Evolutionary conservation across 2,113 vertebrate species (phyloP).

Genomic region (Paraplagusia blochii): DNA sequence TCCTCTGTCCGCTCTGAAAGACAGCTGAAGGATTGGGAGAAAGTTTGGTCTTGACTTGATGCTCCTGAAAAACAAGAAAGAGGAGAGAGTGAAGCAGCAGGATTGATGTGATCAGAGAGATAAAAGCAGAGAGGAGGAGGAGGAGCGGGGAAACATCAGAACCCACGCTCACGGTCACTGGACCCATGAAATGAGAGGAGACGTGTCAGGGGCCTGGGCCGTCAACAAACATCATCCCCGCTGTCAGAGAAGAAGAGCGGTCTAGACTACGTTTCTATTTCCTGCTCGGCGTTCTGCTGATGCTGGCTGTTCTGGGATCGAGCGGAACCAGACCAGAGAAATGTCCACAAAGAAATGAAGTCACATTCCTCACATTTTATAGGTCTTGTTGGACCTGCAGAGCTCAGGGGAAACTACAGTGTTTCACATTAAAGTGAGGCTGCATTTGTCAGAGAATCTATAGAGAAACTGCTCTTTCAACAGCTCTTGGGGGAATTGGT

Average conservation of each 20-base stretch:
- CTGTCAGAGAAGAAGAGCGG: constrained; percentile 27
- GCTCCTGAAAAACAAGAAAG: constrained; percentile 72
- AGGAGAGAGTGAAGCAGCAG: neutral
- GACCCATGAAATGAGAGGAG: constrained; percentile 50
- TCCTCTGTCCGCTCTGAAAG: constrained; percentile 85
- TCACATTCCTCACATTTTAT: neutral
- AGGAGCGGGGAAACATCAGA: constrained; percentile 1
- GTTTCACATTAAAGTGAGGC: constrained; percentile 1
- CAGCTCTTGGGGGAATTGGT: constrained; percentile 12
- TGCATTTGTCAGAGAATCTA: neutral
- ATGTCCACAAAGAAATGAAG: neutral
- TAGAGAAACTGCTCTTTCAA: constrained; percentile 9
- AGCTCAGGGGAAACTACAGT: neutral
- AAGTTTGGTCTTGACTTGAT: constrained; percentile 84
- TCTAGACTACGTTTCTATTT: constrained; percentile 7
- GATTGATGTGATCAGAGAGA: constrained; percentile 13
- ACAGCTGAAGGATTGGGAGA: constrained; percentile 90
- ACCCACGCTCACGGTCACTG: constrained; percentile 1
- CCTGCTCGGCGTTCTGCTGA: constrained; percentile 38
- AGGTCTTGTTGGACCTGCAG: neutral
- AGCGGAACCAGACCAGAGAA: constrained; percentile 3
- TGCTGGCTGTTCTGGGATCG: constrained; percentile 10
- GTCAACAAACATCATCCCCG: constrained; percentile 43
- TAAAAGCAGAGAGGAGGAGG: constrained; percentile 16
- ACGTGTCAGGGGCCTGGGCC: constrained; percentile 19